Conservation (phyloP, 1,140 invertebrate genomes). For the Aphis craccivora region DNA sequence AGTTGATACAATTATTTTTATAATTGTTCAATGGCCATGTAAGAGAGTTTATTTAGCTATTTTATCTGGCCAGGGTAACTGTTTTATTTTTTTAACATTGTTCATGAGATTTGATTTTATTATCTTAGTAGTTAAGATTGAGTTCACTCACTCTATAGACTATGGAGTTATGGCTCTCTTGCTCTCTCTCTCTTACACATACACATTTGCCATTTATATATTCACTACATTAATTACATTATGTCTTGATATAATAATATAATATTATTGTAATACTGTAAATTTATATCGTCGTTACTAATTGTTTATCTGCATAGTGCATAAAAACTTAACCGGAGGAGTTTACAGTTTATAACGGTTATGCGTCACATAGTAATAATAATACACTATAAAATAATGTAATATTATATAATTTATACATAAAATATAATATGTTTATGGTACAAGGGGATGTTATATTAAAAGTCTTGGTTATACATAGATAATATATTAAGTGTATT, state of each 20-base stretch:
- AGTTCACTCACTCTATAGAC: background rate
- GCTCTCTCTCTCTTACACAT: too few species aligned
- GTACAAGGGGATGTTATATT: background rate
- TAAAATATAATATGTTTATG: background rate
- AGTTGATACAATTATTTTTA: too few species aligned
- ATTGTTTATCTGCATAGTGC: background rate
- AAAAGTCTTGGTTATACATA: background rate
- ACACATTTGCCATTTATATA: background rate
- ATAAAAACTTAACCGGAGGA: background rate
- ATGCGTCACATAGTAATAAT: background rate
- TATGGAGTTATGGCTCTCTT: background rate
- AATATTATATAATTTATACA: background rate
- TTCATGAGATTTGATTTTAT: too few species aligned
- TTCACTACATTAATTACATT: too few species aligned
- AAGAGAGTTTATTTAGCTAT: too few species aligned
- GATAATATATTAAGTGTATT: conserved; percentile 22
- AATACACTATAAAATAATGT: background rate
- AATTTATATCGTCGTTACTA: background rate
- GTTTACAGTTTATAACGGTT: background rate
- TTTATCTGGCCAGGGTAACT: too few species aligned
- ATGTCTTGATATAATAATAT: background rate
- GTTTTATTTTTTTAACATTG: too few species aligned
- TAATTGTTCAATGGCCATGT: too few species aligned
- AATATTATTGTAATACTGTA: background rate
- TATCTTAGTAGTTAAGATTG: background rate